These are phyloP conservation scores for Argopecten irradians DNA, from an alignment of 1,140 invertebrate genomes.

Conservation along the genomic window DNA sequence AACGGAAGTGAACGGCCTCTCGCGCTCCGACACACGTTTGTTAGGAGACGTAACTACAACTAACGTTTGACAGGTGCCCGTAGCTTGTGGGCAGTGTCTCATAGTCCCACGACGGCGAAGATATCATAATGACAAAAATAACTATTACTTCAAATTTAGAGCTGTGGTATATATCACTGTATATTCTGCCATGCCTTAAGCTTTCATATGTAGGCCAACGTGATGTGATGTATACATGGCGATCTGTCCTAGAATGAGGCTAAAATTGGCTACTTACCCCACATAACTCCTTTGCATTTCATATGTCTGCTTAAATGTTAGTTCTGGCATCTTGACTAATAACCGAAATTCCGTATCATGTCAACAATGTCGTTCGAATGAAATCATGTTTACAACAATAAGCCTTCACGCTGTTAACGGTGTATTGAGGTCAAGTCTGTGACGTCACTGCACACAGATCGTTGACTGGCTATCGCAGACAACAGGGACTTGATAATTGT, in stretches of 20 bases:
- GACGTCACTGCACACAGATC: background rate
- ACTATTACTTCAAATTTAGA: too few species aligned
- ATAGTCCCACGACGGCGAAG: too few species aligned
- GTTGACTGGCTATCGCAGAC: background rate
- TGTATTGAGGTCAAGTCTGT: background rate
- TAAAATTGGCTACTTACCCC: constrained; percentile 60
- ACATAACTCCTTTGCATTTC: constrained; percentile 63
- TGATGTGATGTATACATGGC: too few species aligned
- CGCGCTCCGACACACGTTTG: too few species aligned
- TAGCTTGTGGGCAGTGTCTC: too few species aligned
- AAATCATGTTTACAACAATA: background rate
- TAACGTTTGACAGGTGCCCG: too few species aligned
- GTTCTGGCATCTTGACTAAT: constrained; percentile 52
- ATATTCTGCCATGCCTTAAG: too few species aligned
- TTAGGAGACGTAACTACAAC: too few species aligned
- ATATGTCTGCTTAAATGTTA: constrained; percentile 57
- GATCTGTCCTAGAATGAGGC: too few species aligned
- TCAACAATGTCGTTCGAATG: background rate
- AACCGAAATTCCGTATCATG: background rate
- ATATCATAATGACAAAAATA: too few species aligned
- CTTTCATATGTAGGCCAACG: too few species aligned
- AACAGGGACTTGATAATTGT: background rate
- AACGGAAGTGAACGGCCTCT: background rate
- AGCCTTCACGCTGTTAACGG: background rate
- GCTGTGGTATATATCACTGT: too few species aligned